Conservation (phyloP, 2,113 vertebrate genomes). For the Synchiropus splendidus region DNA sequence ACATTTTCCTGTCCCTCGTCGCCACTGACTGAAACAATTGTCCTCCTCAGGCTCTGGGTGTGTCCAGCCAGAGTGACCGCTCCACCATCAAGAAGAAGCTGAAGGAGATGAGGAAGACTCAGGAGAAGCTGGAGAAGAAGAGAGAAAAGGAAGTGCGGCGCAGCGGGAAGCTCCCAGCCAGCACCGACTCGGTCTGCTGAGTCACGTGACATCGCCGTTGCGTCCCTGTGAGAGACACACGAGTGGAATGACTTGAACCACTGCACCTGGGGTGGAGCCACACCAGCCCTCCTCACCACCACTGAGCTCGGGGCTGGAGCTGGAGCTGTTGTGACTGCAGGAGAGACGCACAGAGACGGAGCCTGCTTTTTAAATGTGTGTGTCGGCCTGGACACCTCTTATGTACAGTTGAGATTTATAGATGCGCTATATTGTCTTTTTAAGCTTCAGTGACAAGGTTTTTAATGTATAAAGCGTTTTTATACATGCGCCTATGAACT, state of each 20-base stretch:
- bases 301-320: constrained; percentile 5
- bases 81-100: constrained; percentile 83
- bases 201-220: no score
- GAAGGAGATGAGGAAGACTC: constrained; percentile 80
- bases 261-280: no score
- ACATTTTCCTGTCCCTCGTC: no score
- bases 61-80: constrained; percentile 78
- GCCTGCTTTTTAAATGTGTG: no score
- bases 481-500: constrained; percentile 78
- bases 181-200: constrained; percentile 78
- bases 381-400: constrained; percentile 12
- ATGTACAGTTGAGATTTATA: constrained; percentile 63
- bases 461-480: constrained; percentile 75
- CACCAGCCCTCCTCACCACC: no score
- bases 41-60: constrained; percentile 66
- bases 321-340: constrained; percentile 1
- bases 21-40: neutral
- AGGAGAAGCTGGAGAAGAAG: constrained; percentile 86
- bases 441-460: constrained; percentile 64
- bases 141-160: constrained; percentile 72
- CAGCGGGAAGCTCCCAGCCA: constrained; percentile 63
- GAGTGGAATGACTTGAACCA: constrained; percentile 1
- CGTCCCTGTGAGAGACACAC: no score
- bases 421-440: constrained; percentile 70
- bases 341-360: no score